A percentile compares a stretch with the other conserved stretches of the same genome.
Evolutionary conservation across 2,888 invertebrate species (phyloP).

Genomic region (Noctua janthina): DNA sequence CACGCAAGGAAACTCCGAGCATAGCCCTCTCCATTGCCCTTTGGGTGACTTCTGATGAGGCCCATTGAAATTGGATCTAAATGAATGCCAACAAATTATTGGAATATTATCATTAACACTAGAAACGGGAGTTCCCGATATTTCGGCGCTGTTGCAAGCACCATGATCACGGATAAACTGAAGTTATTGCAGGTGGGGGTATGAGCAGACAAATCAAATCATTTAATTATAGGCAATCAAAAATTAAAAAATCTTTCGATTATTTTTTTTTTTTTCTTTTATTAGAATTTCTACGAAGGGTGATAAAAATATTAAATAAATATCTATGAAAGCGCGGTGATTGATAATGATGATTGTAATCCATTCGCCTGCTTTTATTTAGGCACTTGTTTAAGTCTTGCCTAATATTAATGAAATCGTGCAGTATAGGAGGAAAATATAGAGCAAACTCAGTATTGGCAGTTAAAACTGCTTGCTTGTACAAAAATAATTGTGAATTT

Average conservation of each 20-base stretch:
- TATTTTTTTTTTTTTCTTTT: too few relatives aligned
- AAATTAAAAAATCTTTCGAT: too few relatives aligned
- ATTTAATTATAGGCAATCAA: too few relatives aligned
- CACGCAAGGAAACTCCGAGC: too few relatives aligned
- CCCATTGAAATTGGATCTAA: neutral
- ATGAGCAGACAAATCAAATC: too few relatives aligned
- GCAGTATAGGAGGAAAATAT: neutral
- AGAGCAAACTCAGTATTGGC: neutral
- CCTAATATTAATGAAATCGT: neutral
- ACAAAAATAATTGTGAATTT: slow-evolving; percentile 23
- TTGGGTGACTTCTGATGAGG: too few relatives aligned
- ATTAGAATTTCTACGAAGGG: neutral
- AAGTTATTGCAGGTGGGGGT: too few relatives aligned
- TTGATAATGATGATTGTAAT: neutral
- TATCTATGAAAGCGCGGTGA: neutral
- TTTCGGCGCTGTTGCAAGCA: too few relatives aligned
- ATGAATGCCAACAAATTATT: neutral
- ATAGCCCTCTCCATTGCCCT: too few relatives aligned
- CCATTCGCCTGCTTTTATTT: neutral
- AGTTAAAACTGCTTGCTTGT: neutral
- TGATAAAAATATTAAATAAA: neutral
- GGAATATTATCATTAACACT: too few relatives aligned
- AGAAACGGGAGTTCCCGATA: too few relatives aligned
- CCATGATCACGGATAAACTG: too few relatives aligned
- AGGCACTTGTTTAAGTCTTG: neutral